Conservation (phyloP, 1,140 invertebrate genomes). For the Ladona fulva region DNA sequence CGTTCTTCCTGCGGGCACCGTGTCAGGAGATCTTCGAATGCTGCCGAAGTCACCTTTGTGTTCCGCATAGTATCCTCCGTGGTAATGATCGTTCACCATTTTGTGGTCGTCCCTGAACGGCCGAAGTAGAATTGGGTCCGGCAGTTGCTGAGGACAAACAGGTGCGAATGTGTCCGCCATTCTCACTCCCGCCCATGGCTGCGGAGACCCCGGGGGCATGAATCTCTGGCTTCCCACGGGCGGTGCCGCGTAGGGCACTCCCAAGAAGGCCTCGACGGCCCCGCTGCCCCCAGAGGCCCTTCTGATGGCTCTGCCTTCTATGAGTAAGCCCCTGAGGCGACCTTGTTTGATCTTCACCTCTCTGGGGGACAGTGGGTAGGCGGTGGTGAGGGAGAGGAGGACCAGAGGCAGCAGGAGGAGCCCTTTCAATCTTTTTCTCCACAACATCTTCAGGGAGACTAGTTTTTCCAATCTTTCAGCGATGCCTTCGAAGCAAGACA, state of each 20-base stretch:
- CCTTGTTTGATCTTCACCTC: slow-evolving; percentile 37
- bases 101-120: not conserved
- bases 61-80: not conserved
- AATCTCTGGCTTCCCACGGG: slow-evolving; percentile 72
- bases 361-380: slow-evolving; percentile 24
- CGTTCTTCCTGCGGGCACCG: slow-evolving; percentile 49
- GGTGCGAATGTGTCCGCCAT: slow-evolving; percentile 64
- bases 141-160: slow-evolving; percentile 74
- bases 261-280: slow-evolving; percentile 40
- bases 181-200: slow-evolving; percentile 59
- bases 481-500: too few relatives aligned
- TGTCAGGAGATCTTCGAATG: not conserved
- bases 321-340: slow-evolving; percentile 30
- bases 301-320: slow-evolving; percentile 28
- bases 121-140: slow-evolving; percentile 37
- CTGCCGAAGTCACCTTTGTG: not conserved
- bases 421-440: too few relatives aligned
- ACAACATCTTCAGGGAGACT: too few relatives aligned
- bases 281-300: not conserved
- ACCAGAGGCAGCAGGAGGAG: not conserved
- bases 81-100: not conserved
- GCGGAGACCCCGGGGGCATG: slow-evolving; percentile 68
- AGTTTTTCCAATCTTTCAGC: too few relatives aligned
- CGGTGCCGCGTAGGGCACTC: slow-evolving; percentile 86
- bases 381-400: not conserved